Evolutionary conservation across 2,113 vertebrate species (phyloP).

Genomic region (Microcebus griseorufus): DNA sequence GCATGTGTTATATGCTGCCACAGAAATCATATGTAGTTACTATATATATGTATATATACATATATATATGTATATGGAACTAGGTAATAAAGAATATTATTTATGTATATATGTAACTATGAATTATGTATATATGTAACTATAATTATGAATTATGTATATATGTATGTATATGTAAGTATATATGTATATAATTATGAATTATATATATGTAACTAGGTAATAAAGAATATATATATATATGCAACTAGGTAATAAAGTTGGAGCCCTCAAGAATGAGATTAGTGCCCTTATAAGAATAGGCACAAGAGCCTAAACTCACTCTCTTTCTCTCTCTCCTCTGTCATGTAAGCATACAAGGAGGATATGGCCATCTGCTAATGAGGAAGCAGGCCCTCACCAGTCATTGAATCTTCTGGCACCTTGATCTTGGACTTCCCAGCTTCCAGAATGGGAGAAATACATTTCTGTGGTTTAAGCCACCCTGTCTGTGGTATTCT

Average conservation of each 20-base stretch:
- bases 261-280: background rate
- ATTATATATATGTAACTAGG: too few relatives aligned
- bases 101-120: background rate
- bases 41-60: background rate
- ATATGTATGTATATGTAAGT: too few relatives aligned
- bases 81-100: background rate
- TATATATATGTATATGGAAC: too few relatives aligned
- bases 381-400: background rate
- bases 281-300: background rate
- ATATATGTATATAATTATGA: too few relatives aligned
- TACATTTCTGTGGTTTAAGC: background rate
- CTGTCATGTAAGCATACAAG: background rate
- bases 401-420: background rate
- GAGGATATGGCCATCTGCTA: background rate
- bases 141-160: too few relatives aligned
- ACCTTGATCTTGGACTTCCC: background rate
- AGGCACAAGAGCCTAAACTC: background rate
- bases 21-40: background rate
- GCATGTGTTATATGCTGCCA: background rate
- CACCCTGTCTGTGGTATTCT: background rate
- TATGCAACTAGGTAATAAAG: background rate
- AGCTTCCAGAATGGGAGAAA: background rate
- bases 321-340: background rate
- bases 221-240: background rate
- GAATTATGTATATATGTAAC: too few relatives aligned